Evolutionary conservation across 2,113 vertebrate genomes (phyloP).

Genomic region (Muntiacus muntjak): DNA sequence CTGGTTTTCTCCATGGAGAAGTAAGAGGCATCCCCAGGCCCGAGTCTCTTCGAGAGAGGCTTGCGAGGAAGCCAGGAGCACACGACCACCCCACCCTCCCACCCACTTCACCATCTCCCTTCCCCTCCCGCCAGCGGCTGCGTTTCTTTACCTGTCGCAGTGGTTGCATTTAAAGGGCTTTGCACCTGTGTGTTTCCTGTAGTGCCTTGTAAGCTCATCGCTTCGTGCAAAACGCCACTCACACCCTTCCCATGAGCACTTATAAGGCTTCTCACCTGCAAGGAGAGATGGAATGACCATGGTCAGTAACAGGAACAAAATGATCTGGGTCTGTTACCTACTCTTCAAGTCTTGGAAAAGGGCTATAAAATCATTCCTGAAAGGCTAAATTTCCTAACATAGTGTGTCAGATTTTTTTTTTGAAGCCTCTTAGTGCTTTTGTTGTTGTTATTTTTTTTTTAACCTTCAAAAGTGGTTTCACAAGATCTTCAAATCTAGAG

Average conservation of each 20-base stretch:
- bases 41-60: neutral
- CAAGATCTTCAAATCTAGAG: constrained; percentile 16
- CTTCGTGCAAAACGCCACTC: constrained; percentile 99
- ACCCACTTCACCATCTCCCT: neutral
- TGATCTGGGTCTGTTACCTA: neutral
- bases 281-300: constrained; percentile 59
- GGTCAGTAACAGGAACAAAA: neutral
- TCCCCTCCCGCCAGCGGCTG: neutral
- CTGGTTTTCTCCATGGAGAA: neutral
- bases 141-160: constrained; percentile 94
- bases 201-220: constrained; percentile 99
- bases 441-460: neutral
- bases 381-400: neutral
- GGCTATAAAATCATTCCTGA: neutral
- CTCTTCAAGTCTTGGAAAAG: neutral
- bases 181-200: constrained; percentile 99
- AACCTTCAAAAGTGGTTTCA: constrained; percentile 58
- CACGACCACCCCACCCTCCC: neutral
- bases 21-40: neutral
- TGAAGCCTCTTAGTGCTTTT: neutral
- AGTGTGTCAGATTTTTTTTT: neutral
- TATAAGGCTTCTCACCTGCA: constrained; percentile 99
- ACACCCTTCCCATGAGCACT: constrained; percentile 99
- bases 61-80: neutral
- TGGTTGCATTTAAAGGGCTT: constrained; percentile 99